phyloP scores from a whole-genome alignment of 2,797 vertebrate species.

The Syndactyla subalaris region DNA sequence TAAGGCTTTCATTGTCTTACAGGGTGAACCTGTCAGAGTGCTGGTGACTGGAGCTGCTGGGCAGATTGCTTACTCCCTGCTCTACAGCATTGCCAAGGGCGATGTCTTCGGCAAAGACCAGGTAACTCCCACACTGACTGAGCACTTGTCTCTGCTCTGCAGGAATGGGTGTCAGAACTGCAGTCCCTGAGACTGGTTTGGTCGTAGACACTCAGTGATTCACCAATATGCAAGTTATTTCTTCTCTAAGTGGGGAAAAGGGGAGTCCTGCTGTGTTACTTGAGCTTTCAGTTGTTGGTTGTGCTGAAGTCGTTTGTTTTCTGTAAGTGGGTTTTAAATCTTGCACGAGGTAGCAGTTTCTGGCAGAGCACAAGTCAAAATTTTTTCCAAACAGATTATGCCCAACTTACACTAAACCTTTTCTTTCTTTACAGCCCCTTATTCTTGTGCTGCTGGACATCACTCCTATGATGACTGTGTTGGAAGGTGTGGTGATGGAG shows the following conservation, averaged over 20 bases:
- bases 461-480: slow-evolving; percentile 90
- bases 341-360: not conserved
- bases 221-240: not conserved
- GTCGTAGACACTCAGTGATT: not conserved
- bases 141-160: not conserved
- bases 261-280: not conserved
- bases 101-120: slow-evolving; percentile 97
- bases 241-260: not conserved
- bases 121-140: slow-evolving; percentile 75
- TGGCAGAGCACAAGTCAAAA: not conserved
- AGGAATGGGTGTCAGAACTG: not conserved
- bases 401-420: not conserved
- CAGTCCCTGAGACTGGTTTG: not conserved
- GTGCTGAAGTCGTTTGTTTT: not conserved
- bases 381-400: not conserved
- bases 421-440: slow-evolving; percentile 81
- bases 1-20: slow-evolving; percentile 30
- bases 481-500: slow-evolving; percentile 96
- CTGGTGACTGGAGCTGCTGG: slow-evolving; percentile 96
- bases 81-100: slow-evolving; percentile 94
- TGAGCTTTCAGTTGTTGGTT: not conserved
- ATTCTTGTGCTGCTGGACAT: slow-evolving; percentile 91
- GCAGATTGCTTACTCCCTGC: slow-evolving; percentile 95
- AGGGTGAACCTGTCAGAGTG: slow-evolving; percentile 89
- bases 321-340: not conserved